These are phyloP conservation scores for Synergus japonicus DNA, from an alignment of 2,888 invertebrate species.

Conservation along the genomic window DNA sequence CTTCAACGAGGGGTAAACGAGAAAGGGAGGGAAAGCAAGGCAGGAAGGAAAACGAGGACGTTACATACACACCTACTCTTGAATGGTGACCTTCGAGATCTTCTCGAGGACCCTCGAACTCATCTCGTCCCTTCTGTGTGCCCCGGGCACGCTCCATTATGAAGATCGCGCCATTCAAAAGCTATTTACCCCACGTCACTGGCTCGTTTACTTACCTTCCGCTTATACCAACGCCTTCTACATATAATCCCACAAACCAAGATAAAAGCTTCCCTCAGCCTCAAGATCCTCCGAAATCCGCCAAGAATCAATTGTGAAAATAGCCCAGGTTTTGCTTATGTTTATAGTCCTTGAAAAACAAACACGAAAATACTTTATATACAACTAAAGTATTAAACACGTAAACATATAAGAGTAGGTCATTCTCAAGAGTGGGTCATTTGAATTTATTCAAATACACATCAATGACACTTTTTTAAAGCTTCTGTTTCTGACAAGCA, in stretches of 20 bases:
- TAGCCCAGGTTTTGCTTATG: constrained; percentile 34
- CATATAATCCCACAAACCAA: constrained; percentile 11
- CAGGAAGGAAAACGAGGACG: constrained; percentile 52
- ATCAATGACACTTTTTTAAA: no score
- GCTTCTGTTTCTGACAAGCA: no score
- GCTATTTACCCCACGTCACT: constrained; percentile 60
- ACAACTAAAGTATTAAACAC: neutral
- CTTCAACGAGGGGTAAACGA: constrained; percentile 39
- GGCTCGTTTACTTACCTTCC: constrained; percentile 55
- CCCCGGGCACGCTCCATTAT: constrained; percentile 47
- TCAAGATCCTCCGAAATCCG: constrained; percentile 1
- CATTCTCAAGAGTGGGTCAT: neutral
- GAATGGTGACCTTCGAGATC: constrained; percentile 59
- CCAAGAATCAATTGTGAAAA: constrained; percentile 37
- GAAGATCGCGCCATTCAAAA: constrained; percentile 55
- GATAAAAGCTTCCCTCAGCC: neutral
- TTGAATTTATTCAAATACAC: neutral
- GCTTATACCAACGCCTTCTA: constrained; percentile 41
- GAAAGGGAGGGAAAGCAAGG: constrained; percentile 48
- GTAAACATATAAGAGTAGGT: neutral
- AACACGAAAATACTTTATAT: neutral
- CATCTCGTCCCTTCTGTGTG: constrained; percentile 50
- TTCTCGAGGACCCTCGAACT: constrained; percentile 61
- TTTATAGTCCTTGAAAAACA: constrained; percentile 20
- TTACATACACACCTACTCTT: constrained; percentile 57